Evolutionary conservation across 1,140 invertebrate species (phyloP), one percentile per base, ranked within the genome.

Genomic region (Copidosoma floridanum): DNA sequence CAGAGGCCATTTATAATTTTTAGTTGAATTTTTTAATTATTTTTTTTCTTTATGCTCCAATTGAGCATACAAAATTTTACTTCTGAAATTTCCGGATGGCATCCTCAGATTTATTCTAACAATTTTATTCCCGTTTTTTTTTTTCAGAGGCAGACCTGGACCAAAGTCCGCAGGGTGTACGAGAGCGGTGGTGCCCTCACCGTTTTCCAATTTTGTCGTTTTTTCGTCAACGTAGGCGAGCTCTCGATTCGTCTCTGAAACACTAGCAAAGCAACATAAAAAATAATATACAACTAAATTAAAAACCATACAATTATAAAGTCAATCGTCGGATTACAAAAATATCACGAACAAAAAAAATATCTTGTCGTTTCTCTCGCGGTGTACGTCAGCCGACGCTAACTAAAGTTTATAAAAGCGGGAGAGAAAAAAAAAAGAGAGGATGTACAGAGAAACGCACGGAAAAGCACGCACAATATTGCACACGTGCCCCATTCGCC

Each of bases 151-250:
- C 78, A 76, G 81, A 71, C 75, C 80, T 79, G 79, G 81, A 79
- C 75, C 80, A 79, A 76, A 81, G 81, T 78, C 79, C 77, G 81
- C 81, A 82, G 81, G 81, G 82, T 82, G 75, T 78, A 76, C 67
- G 67, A 69, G 75, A 75, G 72, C 74, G 77, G 81, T 79, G 76
- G 79, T 82, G 79, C 80, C 78, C 78, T 75, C 73, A 77, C 75
- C 76, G 75, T 71, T 70, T n/a, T 66, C 60, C 24, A 62, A 61
- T 61, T 65, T 54, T 52, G 65, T 65, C 46, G 27, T 51, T 50
- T n/a, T 61, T 35, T 61, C 59, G 53, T 61, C 53, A 56, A 51
- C 64, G 56, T 47, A 61, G 65, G 64, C 66, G 68, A 69, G 65
- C n/a, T n/a, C 66, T 47, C 63, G 55, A 68, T 38, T 66, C 68